Evolutionary conservation across 2,888 invertebrate species (phyloP), one percentile per base, ranked within the genome.

Genomic region (Disparrhopalites patrizii): DNA sequence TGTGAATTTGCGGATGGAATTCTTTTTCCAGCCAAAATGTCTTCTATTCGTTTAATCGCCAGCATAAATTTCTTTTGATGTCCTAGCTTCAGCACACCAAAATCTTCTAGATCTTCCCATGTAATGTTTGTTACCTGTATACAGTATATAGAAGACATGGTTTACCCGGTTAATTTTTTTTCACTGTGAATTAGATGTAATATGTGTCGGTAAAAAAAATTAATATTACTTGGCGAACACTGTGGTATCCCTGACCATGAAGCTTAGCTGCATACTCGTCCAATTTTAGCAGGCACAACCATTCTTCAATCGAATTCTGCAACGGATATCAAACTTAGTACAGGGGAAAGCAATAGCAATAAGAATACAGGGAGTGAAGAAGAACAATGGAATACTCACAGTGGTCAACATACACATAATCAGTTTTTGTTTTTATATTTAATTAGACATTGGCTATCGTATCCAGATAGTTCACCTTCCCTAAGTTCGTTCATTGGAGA

Each of bases 91-190:
- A 92, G 90, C 77, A 93, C 91, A 65, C 93, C 92, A 80, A 98
- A 94, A 78, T 99, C 98, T 82, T 99, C 98, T 78, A 99, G 85
- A 82, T 99, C 99, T 79, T 99, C 99, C 96, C 97, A 98, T 68
- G 93, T 93, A 62, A 99, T 86, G 78, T 95, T 93, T 33, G 93
- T 91, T 63, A 97, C 91, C 69, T 70, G 33, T 43, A 64, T 31
- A 3, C 27, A 52, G 33, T 8, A 18, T 20, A 55, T 18, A 52
- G 10, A 36, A 20, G 27, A 57, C 40, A 43, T 25, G 40, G 27
- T 43, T 57, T 57, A 43, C 57, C 40, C 57, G n/a, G n/a, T n/a
- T n/a, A n/a, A n/a, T n/a, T n/a, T n/a, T n/a, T n/a, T n/a, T n/a
- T n/a, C n/a, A n/a, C n/a, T n/a, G 36, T 36, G 36, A 36, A 36